Conservation (phyloP, 2,113 vertebrate species). For the Camelus bactrianus region DNA sequence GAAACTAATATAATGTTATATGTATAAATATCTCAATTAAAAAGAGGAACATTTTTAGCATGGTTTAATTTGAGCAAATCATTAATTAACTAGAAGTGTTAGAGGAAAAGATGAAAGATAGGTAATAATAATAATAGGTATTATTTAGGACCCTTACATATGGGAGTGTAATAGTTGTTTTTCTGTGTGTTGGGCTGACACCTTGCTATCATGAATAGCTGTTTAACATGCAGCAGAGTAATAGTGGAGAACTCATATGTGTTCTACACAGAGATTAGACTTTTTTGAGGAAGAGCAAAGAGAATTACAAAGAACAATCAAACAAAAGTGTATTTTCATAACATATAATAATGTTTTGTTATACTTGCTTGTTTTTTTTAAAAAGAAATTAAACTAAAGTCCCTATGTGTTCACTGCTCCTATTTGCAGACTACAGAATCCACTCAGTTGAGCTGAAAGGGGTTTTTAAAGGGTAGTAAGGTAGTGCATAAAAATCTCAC, state of each 20-base stretch:
- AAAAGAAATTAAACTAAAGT: neutral
- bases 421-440: neutral
- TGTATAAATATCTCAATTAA: neutral
- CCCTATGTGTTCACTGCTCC: neutral
- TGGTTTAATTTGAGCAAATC: neutral
- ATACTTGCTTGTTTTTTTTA: neutral
- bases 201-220: neutral
- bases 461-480: neutral
- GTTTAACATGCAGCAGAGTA: neutral
- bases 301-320: neutral
- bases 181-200: neutral
- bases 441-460: neutral
- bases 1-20: neutral
- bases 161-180: neutral
- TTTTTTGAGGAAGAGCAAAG: neutral
- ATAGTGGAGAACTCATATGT: neutral
- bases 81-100: slow-evolving; percentile 17
- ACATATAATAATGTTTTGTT: neutral
- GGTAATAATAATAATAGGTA: neutral
- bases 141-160: neutral
- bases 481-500: neutral
- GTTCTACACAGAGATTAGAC: neutral
- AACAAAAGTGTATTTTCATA: neutral
- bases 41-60: neutral
- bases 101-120: neutral